These are phyloP conservation scores for Mesopsocus fuscifrons DNA, from an alignment of 2,888 invertebrate genomes.

Conservation along the genomic window DNA sequence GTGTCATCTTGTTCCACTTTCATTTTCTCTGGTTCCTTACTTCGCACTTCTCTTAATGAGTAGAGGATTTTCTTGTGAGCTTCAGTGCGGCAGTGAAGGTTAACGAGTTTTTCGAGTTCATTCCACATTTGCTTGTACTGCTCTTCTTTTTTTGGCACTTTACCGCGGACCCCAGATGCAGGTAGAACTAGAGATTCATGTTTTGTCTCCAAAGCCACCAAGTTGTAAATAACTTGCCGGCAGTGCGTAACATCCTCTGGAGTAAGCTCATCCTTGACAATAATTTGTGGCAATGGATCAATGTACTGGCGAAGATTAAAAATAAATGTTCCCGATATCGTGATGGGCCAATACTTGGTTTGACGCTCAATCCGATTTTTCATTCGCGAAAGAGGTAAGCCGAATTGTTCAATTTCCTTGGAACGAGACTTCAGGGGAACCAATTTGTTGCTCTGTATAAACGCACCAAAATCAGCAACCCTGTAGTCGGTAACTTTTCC, in stretches of 20 bases:
- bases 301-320: constrained; percentile 71
- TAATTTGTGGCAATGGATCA: constrained; percentile 58
- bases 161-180: constrained; percentile 41
- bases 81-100: constrained; percentile 55
- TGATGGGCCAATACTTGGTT: constrained; percentile 76
- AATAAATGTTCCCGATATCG: constrained; percentile 72
- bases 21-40: constrained; percentile 33
- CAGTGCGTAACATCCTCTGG: constrained; percentile 78
- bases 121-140: constrained; percentile 81
- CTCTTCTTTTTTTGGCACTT: constrained; percentile 44
- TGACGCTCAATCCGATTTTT: constrained; percentile 51
- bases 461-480: constrained; percentile 64
- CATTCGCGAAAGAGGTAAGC: constrained; percentile 36
- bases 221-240: constrained; percentile 60
- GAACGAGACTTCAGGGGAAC: constrained; percentile 42
- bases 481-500: constrained; percentile 87
- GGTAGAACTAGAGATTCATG: constrained; percentile 63
- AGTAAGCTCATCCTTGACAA: constrained; percentile 62
- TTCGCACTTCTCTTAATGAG: constrained; percentile 59
- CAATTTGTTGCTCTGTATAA: constrained; percentile 70
- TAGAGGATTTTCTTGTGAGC: constrained; percentile 60
- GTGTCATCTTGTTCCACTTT: constrained; percentile 40
- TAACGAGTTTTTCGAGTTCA: constrained; percentile 68
- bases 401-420: constrained; percentile 14
- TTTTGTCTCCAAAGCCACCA: constrained; percentile 63